These are phyloP conservation scores for Spodoptera littoralis DNA, from an alignment of 2,888 invertebrate species.

Conservation along the genomic window DNA sequence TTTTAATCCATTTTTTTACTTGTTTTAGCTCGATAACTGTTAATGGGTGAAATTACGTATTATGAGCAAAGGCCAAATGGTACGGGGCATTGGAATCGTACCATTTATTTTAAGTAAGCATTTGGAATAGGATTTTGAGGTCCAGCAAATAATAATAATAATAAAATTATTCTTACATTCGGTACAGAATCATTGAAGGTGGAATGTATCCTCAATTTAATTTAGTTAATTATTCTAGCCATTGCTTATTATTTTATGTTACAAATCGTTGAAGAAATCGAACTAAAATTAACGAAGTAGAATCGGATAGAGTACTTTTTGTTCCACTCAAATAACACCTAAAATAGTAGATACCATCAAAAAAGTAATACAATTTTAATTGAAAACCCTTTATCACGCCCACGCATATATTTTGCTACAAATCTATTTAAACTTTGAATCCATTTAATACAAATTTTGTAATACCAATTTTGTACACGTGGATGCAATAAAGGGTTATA, in stretches of 20 bases:
- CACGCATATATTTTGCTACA: background rate
- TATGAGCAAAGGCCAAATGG: background rate
- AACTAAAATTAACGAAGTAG: conserved; percentile 10
- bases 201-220: too few relatives aligned
- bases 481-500: too few relatives aligned
- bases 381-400: conserved; percentile 25
- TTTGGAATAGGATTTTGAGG: too few relatives aligned
- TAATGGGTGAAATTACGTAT: conserved; percentile 11
- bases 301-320: conserved; percentile 4
- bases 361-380: conserved; percentile 31
- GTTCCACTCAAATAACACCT: background rate
- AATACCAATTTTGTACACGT: background rate
- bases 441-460: background rate
- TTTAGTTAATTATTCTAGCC: too few relatives aligned
- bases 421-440: conserved; percentile 1
- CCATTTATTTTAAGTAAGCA: too few relatives aligned
- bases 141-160: background rate
- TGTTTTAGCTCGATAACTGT: conserved; percentile 24
- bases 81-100: too few relatives aligned
- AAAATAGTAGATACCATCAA: conserved; percentile 27
- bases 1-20: conserved; percentile 20
- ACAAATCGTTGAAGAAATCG: background rate
- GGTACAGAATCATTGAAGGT: too few relatives aligned
- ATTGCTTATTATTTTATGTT: background rate
- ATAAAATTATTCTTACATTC: background rate